These are phyloP conservation scores for Caenorhabditis parvicauda DNA, from an alignment of 2,888 invertebrate species.

Conservation along the genomic window DNA sequence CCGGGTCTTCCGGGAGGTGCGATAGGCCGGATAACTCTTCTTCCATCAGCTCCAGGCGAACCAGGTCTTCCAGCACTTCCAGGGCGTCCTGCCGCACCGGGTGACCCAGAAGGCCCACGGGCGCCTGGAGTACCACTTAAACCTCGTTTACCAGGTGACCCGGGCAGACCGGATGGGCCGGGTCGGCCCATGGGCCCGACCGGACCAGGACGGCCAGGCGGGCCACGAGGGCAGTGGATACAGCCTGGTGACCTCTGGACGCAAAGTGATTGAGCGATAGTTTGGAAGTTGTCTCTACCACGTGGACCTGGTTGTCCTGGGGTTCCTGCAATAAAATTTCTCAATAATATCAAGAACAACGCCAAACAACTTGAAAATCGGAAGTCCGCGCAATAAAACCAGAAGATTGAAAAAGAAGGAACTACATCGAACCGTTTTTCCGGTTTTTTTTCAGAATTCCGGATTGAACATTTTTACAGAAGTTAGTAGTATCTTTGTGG, in stretches of 20 bases:
- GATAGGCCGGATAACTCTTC: conserved; percentile 18
- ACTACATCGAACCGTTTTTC: no score
- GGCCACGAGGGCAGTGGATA: conserved; percentile 40
- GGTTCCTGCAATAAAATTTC: no score
- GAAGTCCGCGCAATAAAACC: no score
- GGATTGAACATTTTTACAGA: no score
- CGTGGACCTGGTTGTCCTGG: conserved; percentile 34
- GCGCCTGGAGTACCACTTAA: conserved; percentile 24
- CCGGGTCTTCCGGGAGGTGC: conserved; percentile 25
- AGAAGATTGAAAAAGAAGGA: no score
- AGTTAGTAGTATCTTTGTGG: no score
- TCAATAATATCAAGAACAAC: no score
- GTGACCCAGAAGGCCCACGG: conserved; percentile 27
- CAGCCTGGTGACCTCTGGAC: conserved; percentile 33
- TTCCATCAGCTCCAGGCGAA: conserved; percentile 28
- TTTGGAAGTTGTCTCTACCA: conserved; percentile 40
- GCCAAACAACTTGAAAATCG: no score
- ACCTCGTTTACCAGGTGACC: conserved; percentile 28
- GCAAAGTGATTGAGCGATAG: conserved; percentile 32
- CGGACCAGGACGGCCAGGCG: conserved; percentile 29
- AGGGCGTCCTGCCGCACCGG: conserved; percentile 32
- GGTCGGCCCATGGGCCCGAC: conserved; percentile 37
- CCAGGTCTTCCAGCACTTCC: conserved; percentile 33
- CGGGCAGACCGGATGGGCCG: conserved; percentile 42
- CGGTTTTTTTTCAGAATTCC: no score